phyloP scores from a whole-genome alignment of 2,797 vertebrate genomes.

The Nannoperca obscura region DNA sequence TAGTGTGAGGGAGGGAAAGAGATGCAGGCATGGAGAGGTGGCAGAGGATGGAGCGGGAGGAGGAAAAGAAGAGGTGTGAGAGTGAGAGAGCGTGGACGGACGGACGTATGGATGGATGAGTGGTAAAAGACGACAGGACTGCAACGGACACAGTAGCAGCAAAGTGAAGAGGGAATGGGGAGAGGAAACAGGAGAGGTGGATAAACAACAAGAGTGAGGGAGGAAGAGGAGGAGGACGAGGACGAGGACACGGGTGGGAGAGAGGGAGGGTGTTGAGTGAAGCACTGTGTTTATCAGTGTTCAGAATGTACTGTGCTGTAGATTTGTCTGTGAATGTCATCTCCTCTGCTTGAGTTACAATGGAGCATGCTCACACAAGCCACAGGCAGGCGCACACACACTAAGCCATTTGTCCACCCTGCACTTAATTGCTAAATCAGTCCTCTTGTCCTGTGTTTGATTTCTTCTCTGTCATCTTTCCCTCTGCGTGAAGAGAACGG shows the following conservation, averaged over 20 bases:
- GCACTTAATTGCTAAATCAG: slow-evolving; percentile 51
- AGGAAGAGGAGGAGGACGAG: slow-evolving; percentile 52
- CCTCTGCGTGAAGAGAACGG: slow-evolving; percentile 22
- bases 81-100: slow-evolving; percentile 49
- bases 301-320: slow-evolving; percentile 79
- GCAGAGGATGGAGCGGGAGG: slow-evolving; percentile 65
- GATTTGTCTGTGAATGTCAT: slow-evolving; percentile 79
- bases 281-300: slow-evolving; percentile 68
- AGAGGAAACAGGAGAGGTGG: slow-evolving; percentile 61
- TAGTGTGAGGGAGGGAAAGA: slow-evolving; percentile 58
- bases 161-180: slow-evolving; percentile 54
- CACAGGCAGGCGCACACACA: slow-evolving; percentile 27
- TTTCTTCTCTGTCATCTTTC: slow-evolving; percentile 39
- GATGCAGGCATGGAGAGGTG: slow-evolving; percentile 58
- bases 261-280: slow-evolving; percentile 55
- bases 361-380: slow-evolving; percentile 40
- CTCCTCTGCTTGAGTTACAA: slow-evolving; percentile 69
- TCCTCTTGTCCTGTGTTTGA: slow-evolving; percentile 39
- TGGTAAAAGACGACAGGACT: slow-evolving; percentile 54
- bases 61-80: slow-evolving; percentile 69
- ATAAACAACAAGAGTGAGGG: slow-evolving; percentile 45
- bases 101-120: slow-evolving; percentile 53
- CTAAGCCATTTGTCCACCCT: slow-evolving; percentile 49
- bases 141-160: slow-evolving; percentile 31
- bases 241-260: slow-evolving; percentile 55